Conservation (phyloP, 2,797 vertebrate species). For the Notamacropus eugenii region DNA sequence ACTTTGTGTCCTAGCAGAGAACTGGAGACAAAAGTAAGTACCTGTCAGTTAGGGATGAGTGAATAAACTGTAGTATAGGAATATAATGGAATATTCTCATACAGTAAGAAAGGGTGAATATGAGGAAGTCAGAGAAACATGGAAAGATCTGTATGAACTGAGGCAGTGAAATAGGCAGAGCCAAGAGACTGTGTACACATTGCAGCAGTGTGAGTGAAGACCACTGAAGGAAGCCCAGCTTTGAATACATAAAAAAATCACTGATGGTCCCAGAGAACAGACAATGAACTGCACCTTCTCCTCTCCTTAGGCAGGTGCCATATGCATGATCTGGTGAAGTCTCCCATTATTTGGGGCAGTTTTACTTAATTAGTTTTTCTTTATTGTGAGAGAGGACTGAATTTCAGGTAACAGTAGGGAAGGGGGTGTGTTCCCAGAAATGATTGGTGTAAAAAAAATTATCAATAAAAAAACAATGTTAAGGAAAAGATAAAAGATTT, state of each 20-base stretch:
- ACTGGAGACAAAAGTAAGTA: neutral
- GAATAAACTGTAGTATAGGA: neutral
- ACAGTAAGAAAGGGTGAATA: neutral
- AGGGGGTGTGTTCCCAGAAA: neutral
- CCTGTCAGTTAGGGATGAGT: neutral
- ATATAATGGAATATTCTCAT: neutral
- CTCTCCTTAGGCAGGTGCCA: neutral
- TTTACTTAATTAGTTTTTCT: neutral
- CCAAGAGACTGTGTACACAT: neutral
- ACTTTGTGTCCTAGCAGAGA: neutral
- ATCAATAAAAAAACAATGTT: neutral
- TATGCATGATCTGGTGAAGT: neutral
- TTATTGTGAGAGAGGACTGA: neutral
- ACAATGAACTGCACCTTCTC: neutral
- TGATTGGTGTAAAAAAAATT: neutral
- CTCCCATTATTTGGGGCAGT: neutral
- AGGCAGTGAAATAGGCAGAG: neutral
- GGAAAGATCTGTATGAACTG: neutral
- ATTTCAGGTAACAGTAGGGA: neutral
- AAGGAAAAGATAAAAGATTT: neutral
- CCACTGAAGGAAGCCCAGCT: neutral
- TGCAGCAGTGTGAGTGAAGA: neutral
- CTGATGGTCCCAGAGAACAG: neutral
- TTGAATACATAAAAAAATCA: neutral
- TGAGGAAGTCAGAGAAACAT: neutral